Evolutionary conservation across 2,888 invertebrate species (phyloP), one percentile per base, ranked within the genome.

Genomic region (Agriotes lineatus): DNA sequence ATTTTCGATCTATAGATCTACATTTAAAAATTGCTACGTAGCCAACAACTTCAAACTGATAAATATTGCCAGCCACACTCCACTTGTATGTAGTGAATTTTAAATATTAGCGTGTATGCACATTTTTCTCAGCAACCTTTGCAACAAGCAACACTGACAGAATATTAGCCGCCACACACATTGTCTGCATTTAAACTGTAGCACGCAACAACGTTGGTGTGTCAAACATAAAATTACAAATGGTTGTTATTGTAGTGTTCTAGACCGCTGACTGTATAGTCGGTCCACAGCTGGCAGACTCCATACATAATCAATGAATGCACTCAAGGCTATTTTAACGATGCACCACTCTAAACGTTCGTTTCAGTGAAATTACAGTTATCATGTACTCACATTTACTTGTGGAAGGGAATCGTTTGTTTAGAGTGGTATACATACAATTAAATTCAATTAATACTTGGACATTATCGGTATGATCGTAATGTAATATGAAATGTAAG

Each of bases 91-190:
- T n/a, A 14, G 16, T 14, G 16, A 42, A 14, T 42, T 42, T 14
- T 14, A 33, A 52, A 52, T 33, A 16, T n/a, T n/a, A n/a, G n/a
- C n/a, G n/a, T n/a, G n/a, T n/a, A 52, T 42, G 42, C 39, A 54
- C 42, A 58, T 25, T 44, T 42, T 16, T 58, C 44, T 16, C 35
- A 18, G 25, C 16, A 42, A 42, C 54, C 33, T 52, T 35, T 52
- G n/a, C 35, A 54, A 18, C 52, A 67, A 67, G 57, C 39, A 59
- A 57, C 57, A 67, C 59, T 79, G 78, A 79, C 79, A 76, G 79
- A 37, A 78, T 56, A 78, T 77, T 78, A 86, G 87, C 88, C 88
- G 87, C 88, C 88, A 87, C 86, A 87, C 88, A 88, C 88, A 88
- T 88, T 88, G 88, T 88, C 88, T 88, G 88, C 88, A 87, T 87